Conservation (phyloP, 2,797 vertebrate genomes). For the Acanthurus tractus region DNA sequence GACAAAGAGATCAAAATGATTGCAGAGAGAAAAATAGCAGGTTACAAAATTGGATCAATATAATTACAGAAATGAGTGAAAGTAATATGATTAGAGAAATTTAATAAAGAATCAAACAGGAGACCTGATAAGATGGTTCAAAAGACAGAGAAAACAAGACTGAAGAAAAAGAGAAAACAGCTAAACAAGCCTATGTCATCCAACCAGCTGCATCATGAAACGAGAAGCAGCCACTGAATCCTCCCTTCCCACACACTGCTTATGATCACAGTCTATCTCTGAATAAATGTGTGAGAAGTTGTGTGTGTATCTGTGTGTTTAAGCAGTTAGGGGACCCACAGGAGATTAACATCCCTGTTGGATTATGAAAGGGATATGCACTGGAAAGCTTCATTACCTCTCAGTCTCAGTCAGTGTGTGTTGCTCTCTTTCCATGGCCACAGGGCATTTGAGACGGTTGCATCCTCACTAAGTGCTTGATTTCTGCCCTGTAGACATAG, state of each 20-base stretch:
- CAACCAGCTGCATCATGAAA: constrained; percentile 50
- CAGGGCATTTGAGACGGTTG: constrained; percentile 52
- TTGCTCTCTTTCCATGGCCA: constrained; percentile 34
- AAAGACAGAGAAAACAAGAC: constrained; percentile 12
- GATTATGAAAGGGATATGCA: constrained; percentile 58
- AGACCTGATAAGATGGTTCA: constrained; percentile 22
- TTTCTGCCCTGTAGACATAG: constrained; percentile 60
- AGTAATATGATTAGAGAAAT: constrained; percentile 28
- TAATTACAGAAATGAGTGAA: constrained; percentile 1
- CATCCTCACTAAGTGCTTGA: constrained; percentile 60
- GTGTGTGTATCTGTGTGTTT: constrained; percentile 57
- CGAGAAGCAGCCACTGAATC: constrained; percentile 34
- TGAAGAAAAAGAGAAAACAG: constrained; percentile 8
- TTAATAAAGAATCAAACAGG: constrained; percentile 36
- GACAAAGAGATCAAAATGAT: background rate
- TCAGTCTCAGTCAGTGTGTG: constrained; percentile 17
- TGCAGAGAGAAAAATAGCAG: background rate
- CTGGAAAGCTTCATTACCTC: constrained; percentile 72
- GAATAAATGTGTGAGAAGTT: constrained; percentile 36
- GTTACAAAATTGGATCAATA: background rate
- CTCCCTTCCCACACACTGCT: constrained; percentile 53
- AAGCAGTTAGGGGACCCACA: constrained; percentile 44
- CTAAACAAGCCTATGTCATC: constrained; percentile 45
- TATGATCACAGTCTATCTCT: constrained; percentile 41
- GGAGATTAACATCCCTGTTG: constrained; percentile 66